A percentile compares a stretch with the other conserved stretches of the same genome.
Evolutionary conservation across 2,888 invertebrate species (phyloP).

Genomic region (Seira sanloemensis): DNA sequence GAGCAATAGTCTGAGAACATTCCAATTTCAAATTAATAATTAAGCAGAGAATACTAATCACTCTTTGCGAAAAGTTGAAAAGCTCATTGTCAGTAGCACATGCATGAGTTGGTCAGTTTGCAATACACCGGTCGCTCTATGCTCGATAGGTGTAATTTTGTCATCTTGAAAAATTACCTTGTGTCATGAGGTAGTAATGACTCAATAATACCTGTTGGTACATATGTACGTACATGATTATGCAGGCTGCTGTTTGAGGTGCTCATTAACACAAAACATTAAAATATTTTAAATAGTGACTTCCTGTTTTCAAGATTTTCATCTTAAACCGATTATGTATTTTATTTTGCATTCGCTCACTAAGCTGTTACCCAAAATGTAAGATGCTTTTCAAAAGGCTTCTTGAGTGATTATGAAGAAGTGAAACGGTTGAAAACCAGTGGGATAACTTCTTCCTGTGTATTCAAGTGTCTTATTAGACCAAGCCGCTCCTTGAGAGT

Average conservation of each 20-base stretch:
- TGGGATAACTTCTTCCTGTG: neutral
- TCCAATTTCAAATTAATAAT: too few relatives aligned
- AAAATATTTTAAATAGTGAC: neutral
- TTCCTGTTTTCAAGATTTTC: neutral
- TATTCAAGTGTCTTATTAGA: neutral
- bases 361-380: too few relatives aligned
- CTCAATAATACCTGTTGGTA: neutral
- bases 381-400: neutral
- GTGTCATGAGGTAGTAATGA: conserved; percentile 7
- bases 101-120: too few relatives aligned
- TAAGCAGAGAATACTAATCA: too few relatives aligned
- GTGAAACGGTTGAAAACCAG: neutral
- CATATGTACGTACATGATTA: neutral
- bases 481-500: neutral
- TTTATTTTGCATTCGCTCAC: too few relatives aligned
- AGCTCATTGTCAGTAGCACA: too few relatives aligned
- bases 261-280: neutral
- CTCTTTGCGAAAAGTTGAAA: too few relatives aligned
- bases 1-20: too few relatives aligned
- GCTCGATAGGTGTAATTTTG: conserved; percentile 3
- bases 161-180: neutral
- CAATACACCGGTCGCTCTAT: too few relatives aligned
- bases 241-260: neutral
- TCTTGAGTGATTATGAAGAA: neutral
- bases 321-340: neutral